Evolutionary conservation across 2,113 vertebrate genomes (phyloP).

Genomic region (Siniperca knerii): DNA sequence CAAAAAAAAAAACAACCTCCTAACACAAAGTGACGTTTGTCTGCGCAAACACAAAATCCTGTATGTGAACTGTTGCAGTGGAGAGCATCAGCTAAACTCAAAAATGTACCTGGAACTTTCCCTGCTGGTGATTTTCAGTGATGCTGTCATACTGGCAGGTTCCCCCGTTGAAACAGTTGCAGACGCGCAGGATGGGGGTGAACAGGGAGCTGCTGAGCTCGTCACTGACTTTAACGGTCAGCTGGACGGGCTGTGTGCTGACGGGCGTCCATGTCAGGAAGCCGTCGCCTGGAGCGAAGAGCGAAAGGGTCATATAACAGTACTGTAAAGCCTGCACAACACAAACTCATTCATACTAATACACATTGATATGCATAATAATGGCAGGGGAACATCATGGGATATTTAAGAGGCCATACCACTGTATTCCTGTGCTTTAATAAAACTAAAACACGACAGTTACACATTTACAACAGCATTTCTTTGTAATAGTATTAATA

Average conservation of each 20-base stretch:
- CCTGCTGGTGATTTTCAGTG: conserved; percentile 77
- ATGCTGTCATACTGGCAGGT: conserved; percentile 83
- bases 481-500: background rate
- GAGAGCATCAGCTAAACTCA: background rate
- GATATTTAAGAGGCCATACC: background rate
- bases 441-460: background rate
- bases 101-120: conserved; percentile 84
- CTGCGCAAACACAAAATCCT: background rate
- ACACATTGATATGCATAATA: background rate
- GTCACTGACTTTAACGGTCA: conserved; percentile 84
- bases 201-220: conserved; percentile 80
- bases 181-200: conserved; percentile 82
- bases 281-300: conserved; percentile 72
- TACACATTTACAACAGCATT: background rate
- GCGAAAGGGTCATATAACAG: background rate
- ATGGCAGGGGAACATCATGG: background rate
- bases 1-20: too few relatives aligned
- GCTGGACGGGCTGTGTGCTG: conserved; percentile 72
- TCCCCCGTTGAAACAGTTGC: conserved; percentile 87
- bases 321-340: background rate
- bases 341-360: background rate
- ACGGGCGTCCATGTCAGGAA: conserved; percentile 81
- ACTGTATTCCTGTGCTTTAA: background rate
- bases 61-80: too few relatives aligned
- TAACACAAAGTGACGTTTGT: too few relatives aligned